A percentile compares a stretch with the other conserved stretches of the same genome.
Evolutionary conservation across 1,140 invertebrate species (phyloP).

Genomic region (Archivesica marissinica): DNA sequence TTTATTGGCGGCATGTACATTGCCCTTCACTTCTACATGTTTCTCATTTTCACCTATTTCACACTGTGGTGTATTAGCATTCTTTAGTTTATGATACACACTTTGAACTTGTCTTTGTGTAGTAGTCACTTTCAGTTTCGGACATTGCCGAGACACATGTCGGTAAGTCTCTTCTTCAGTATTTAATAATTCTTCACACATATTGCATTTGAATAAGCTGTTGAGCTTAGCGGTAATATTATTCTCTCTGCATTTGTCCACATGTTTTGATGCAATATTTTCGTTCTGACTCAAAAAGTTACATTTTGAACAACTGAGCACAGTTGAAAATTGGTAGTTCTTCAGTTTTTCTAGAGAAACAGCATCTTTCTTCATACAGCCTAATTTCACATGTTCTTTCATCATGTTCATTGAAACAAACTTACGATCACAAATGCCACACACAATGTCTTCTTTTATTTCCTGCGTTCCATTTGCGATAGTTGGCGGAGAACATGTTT

Average conservation of each 20-base stretch:
- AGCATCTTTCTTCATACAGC: conserved; percentile 8
- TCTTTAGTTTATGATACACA: conserved; percentile 24
- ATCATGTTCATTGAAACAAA: conserved; percentile 21
- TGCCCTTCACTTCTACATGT: not conserved
- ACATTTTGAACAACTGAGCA: conserved; percentile 45
- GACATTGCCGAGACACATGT: conserved; percentile 51
- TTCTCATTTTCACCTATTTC: not conserved
- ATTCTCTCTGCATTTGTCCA: conserved; percentile 21
- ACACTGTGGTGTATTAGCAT: not conserved
- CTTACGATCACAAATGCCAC: conserved; percentile 41
- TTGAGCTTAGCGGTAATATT: not conserved
- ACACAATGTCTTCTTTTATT: not conserved
- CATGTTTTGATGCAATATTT: conserved; percentile 16
- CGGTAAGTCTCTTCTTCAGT: conserved; percentile 20
- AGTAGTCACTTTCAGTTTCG: conserved; percentile 42
- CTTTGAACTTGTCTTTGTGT: conserved; percentile 30
- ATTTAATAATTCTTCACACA: conserved; percentile 41
- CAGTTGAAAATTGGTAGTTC: conserved; percentile 22
- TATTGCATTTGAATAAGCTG: conserved; percentile 24
- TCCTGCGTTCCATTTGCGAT: not conserved
- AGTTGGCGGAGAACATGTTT: not conserved
- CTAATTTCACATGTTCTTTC: conserved; percentile 47
- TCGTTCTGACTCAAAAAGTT: conserved; percentile 27
- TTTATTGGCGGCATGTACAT: not conserved
- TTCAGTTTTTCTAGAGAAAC: not conserved